These are phyloP conservation scores for Hycleus phaleratus DNA, from an alignment of 1,140 invertebrate species.

Conservation along the genomic window DNA sequence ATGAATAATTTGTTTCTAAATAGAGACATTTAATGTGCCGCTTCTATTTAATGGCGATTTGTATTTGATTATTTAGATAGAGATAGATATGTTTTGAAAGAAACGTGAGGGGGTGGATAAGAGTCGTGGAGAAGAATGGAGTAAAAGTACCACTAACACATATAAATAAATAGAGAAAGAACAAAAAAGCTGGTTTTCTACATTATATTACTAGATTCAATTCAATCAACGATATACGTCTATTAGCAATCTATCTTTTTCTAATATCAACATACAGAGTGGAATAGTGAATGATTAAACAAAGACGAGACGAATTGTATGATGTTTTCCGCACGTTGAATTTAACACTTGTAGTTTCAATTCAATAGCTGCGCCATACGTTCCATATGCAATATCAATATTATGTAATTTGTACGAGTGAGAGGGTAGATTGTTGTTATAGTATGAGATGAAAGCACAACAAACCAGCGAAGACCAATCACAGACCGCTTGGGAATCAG, in stretches of 20 bases:
- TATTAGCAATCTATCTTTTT: constrained; percentile 1
- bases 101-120: too few species aligned
- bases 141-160: too few species aligned
- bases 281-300: not conserved
- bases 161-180: too few species aligned
- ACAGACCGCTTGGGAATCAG: constrained; percentile 33
- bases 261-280: not conserved
- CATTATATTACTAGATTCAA: too few species aligned
- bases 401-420: constrained; percentile 27
- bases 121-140: too few species aligned
- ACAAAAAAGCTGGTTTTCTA: too few species aligned
- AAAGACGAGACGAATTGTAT: not conserved
- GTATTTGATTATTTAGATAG: too few species aligned
- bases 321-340: constrained; percentile 5
- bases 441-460: constrained; percentile 31
- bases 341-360: constrained; percentile 14
- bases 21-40: too few species aligned
- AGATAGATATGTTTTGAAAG: too few species aligned
- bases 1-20: too few species aligned
- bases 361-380: constrained; percentile 10
- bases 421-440: not conserved
- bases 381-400: not conserved
- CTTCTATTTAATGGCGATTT: too few species aligned
- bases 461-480: constrained; percentile 35
- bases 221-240: too few species aligned